phyloP scores from a whole-genome alignment of 1,140 invertebrate genomes.

The Calephelis nemesis region DNA sequence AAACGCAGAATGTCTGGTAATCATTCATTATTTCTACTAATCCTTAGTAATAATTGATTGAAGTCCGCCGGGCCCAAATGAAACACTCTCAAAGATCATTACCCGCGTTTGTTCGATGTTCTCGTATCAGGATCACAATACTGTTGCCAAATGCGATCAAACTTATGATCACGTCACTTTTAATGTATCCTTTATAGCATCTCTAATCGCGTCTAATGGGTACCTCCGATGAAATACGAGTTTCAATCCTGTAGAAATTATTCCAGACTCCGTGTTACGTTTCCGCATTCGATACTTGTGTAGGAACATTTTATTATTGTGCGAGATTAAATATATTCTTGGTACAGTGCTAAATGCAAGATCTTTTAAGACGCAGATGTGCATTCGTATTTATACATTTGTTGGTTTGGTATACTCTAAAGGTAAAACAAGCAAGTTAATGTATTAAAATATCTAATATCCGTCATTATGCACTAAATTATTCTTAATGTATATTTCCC shows the following conservation, averaged over 20 bases:
- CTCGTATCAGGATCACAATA: conserved; percentile 66
- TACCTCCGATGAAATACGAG: conserved; percentile 43
- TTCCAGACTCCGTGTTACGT: conserved; percentile 25
- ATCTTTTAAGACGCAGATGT: too few species aligned
- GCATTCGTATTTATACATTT: too few species aligned
- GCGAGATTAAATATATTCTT: background rate
- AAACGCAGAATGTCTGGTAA: too few species aligned
- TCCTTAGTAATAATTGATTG: conserved; percentile 7
- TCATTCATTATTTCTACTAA: too few species aligned
- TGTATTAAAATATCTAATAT: too few species aligned
- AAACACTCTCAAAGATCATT: conserved; percentile 48
- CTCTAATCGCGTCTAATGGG: conserved; percentile 55
- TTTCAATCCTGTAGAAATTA: conserved; percentile 37
- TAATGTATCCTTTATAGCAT: conserved; percentile 53
- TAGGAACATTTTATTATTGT: conserved; percentile 28
- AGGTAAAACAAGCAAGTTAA: too few species aligned
- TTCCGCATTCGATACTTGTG: conserved; percentile 38
- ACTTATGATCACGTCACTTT: conserved; percentile 63
- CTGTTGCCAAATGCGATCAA: conserved; percentile 60
- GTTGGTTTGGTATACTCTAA: too few species aligned
- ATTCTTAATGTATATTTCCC: too few species aligned
- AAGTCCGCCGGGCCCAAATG: conserved; percentile 28
- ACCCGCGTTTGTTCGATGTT: conserved; percentile 60
- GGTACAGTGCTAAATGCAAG: too few species aligned
- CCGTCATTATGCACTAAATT: too few species aligned